Conservation (phyloP, 1,140 invertebrate genomes). For the Metaphire vulgaris region DNA sequence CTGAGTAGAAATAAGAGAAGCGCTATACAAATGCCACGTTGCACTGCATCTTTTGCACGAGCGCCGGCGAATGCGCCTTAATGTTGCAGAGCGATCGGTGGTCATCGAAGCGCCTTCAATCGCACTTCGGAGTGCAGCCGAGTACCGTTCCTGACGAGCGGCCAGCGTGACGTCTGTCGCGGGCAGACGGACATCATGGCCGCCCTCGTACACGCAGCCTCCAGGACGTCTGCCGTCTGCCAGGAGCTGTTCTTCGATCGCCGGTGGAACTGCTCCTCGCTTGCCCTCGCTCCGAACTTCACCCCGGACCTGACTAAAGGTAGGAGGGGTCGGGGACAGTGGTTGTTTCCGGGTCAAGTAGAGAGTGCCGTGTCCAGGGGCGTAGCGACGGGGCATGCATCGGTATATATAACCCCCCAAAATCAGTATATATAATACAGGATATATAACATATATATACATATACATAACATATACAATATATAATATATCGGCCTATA, state of each 20-base stretch:
- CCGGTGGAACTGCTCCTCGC: constrained; percentile 75
- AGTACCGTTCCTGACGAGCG: background rate
- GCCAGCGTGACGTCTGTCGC: constrained; percentile 41
- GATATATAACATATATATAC: too few species aligned
- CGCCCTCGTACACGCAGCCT: constrained; percentile 63
- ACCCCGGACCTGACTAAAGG: constrained; percentile 70
- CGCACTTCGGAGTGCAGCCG: constrained; percentile 6
- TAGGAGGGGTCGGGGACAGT: constrained; percentile 38
- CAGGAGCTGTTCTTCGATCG: constrained; percentile 64
- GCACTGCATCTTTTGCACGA: background rate
- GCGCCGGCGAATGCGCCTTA: too few species aligned
- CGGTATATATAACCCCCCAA: too few species aligned
- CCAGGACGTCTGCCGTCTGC: constrained; percentile 62
- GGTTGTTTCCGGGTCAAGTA: too few species aligned
- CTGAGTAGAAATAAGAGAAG: background rate
- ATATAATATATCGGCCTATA: too few species aligned
- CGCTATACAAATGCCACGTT: background rate
- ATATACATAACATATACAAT: too few species aligned
- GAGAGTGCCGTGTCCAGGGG: too few species aligned
- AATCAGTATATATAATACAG: too few species aligned
- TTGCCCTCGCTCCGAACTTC: constrained; percentile 69
- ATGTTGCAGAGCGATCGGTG: background rate
- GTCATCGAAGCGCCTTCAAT: background rate
- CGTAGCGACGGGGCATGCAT: too few species aligned
- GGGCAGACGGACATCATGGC: constrained; percentile 69